Percentiles rank a stretch among this genome's conserved stretches.
These are phyloP conservation scores for Chrysochloris asiatica DNA, from an alignment of 2,113 vertebrate genomes.

Conservation along the genomic window DNA sequence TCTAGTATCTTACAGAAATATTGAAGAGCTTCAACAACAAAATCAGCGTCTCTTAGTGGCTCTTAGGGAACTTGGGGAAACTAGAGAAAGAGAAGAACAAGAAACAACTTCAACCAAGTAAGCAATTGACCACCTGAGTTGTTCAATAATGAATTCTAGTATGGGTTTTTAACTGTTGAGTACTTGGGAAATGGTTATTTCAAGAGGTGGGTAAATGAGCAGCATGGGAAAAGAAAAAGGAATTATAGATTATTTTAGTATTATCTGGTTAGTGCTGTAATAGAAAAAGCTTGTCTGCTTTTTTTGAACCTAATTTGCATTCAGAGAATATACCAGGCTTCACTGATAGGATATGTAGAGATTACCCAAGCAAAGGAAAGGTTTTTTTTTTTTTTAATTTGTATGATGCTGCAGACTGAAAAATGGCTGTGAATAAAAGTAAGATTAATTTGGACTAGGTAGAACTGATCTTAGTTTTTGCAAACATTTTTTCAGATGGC, in stretches of 20 bases:
- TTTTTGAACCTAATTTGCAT: neutral
- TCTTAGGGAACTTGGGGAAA: constrained; percentile 93
- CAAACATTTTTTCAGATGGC: neutral
- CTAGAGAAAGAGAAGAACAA: constrained; percentile 93
- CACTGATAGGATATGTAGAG: neutral
- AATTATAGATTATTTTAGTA: no score
- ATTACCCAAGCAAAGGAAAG: neutral
- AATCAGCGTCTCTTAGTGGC: constrained; percentile 95
- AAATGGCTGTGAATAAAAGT: neutral
- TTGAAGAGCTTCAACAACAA: constrained; percentile 97
- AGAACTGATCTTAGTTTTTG: neutral
- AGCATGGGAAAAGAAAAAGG: neutral
- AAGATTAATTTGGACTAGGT: neutral
- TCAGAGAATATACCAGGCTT: neutral
- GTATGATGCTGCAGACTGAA: neutral
- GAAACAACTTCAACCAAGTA: constrained; percentile 90
- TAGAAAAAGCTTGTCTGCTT: neutral
- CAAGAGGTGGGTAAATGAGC: neutral
- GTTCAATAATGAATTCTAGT: neutral
- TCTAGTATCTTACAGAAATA: constrained; percentile 94
- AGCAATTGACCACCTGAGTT: neutral
- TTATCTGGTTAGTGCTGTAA: neutral
- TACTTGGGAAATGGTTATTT: neutral
- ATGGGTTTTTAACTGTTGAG: neutral
- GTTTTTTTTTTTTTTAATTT: neutral